These are phyloP conservation scores for Drosophila pallidifrons DNA, from an alignment of 1,140 invertebrate genomes.

Conservation along the genomic window DNA sequence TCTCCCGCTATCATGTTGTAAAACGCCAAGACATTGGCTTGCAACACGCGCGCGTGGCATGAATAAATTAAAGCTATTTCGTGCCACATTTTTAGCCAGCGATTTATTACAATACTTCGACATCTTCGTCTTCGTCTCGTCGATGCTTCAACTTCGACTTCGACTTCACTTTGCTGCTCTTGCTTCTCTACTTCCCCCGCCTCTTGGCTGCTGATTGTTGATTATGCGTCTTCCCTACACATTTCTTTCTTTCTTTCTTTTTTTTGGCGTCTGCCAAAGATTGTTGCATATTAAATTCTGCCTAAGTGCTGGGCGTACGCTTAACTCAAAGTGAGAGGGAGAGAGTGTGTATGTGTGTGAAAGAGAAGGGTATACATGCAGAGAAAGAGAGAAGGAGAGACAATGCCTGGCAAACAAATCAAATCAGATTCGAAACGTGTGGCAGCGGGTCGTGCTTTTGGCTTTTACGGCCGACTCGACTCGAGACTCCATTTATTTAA, in stretches of 20 bases:
- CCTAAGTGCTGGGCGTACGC: slow-evolving; percentile 69
- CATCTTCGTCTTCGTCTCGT: neutral
- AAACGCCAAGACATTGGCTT: slow-evolving; percentile 11
- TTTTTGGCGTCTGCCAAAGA: slow-evolving; percentile 58
- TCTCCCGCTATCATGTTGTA: neutral
- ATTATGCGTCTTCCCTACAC: slow-evolving; percentile 49
- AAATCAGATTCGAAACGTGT: slow-evolving; percentile 72
- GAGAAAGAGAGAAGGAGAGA: slow-evolving; percentile 1
- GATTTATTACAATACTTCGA: slow-evolving; percentile 67
- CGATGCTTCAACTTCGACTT: slow-evolving; percentile 3
- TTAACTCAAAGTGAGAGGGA: neutral
- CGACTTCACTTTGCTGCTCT: neutral
- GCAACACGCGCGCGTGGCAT: slow-evolving; percentile 66
- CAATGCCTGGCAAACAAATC: slow-evolving; percentile 63
- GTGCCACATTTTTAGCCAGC: slow-evolving; percentile 60
- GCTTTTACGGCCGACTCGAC: slow-evolving; percentile 67
- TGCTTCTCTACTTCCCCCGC: neutral
- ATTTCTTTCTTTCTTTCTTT: neutral
- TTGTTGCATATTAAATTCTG: slow-evolving; percentile 80
- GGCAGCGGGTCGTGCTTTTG: slow-evolving; percentile 42
- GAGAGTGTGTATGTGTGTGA: neutral
- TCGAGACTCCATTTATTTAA: slow-evolving; percentile 80
- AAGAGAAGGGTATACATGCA: neutral
- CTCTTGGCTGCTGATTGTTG: slow-evolving; percentile 53
- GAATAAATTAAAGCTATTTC: slow-evolving; percentile 78